Conservation (phyloP, 1,140 invertebrate species). For the Meloidogyne hapla region DNA sequence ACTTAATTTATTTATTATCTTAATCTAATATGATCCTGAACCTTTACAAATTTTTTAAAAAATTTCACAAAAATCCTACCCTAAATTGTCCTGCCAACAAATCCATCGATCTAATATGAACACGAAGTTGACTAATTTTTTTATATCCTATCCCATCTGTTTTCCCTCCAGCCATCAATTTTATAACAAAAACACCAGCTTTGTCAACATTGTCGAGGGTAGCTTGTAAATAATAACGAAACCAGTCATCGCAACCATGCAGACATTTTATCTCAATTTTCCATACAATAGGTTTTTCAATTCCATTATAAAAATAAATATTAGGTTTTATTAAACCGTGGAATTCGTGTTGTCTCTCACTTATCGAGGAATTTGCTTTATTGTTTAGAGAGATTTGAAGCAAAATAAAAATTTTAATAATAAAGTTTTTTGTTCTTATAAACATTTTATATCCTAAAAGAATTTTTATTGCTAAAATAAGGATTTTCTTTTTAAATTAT, state of each 20-base stretch:
- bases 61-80: not conserved
- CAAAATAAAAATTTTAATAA: too few species aligned
- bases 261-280: not conserved
- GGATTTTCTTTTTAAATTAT: too few species aligned
- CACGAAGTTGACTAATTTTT: not conserved
- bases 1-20: too few species aligned
- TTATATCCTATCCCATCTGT: not conserved
- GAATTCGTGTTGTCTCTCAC: not conserved
- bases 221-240: not conserved
- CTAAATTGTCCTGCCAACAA: not conserved
- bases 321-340: not conserved
- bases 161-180: not conserved
- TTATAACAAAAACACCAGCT: not conserved
- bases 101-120: not conserved
- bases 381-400: too few species aligned
- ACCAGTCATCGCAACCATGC: not conserved
- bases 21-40: too few species aligned
- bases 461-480: too few species aligned
- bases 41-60: too few species aligned
- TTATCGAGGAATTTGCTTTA: not conserved
- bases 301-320: not conserved
- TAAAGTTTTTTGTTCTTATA: too few species aligned
- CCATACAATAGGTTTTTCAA: constrained; percentile 16
- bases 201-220: not conserved
- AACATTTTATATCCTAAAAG: too few species aligned